Evolutionary conservation across 2,888 invertebrate genomes (phyloP), one percentile per base, ranked within the genome.

Genomic region (Smittia sp.): DNA sequence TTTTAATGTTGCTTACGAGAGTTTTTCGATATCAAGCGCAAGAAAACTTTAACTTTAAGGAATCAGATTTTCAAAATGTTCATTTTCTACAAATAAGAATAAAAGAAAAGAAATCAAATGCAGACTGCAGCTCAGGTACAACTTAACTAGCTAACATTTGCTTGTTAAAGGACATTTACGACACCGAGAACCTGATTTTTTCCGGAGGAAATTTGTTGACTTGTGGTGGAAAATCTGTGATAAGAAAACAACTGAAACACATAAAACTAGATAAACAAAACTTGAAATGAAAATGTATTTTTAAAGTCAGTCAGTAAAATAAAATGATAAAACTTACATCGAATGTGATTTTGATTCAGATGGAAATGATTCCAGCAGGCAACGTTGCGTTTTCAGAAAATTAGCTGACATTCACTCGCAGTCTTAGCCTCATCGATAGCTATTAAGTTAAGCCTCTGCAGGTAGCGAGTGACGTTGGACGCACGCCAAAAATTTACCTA

Each of bases 101-200:
- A n/a, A n/a, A 38, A 11, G 7, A 38, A 38, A 38, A 70, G 11
- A 52, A 70, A 54, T 52, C 15, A 32, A 62, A 39, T 69, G 54
- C 69, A 52, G 58, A 72, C 72, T 62, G 72, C 72, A 62, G 54
- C 72, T 72, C 72, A 72, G 72, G 72, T 39, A 54, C 52, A 62
- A 38, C 22, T 24, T 25, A 58, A 58, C 58, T 58, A 46, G n/a
- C 9, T 11, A 46, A 46, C 4, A 11, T 46, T 46, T 46, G 46
- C 3, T 15, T 15, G 46, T 46, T 46, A n/a, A 46, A 46, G 4
- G 46, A 46, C n/a, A n/a, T n/a, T n/a, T n/a, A n/a, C n/a, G 46
- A 46, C 4, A 3, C n/a, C n/a, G 11, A 46, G 15, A 46, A 15
- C 46, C 46, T 46, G 58, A 22, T 58, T 18, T 58, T 58, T 58